Base-by-base conservation (phyloP, 2,888 invertebrate species). In the Yponomeuta cagnagella region DNA sequence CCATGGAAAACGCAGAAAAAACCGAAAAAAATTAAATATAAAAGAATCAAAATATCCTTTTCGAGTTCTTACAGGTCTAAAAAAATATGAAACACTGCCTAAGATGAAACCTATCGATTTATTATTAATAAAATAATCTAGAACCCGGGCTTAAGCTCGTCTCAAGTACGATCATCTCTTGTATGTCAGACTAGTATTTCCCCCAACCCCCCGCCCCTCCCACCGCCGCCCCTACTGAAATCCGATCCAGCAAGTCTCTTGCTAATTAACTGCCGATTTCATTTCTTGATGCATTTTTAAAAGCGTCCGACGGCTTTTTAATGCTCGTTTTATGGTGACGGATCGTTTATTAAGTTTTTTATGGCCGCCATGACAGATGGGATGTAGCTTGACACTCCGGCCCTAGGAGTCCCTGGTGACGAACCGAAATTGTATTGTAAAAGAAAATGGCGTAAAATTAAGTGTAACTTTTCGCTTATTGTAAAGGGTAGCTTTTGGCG, bases 261-360 rank as follows among this genome's bases (percentile, higher is more conserved):
- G 90, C 90, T 91, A 91, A 91, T 92, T 92, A 92, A 88, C 86
- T 89, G 88, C 81, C 91, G 88, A 90, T 91, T 91, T 89, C 86
- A 88, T 90, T 91, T 89, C 90, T 91, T 91, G 92, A 91, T 92
- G 91, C 87, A 88, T 86, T 91, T 92, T 91, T 91, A 90, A 90
- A 90, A 87, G 91, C 89, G 86, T 84, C 87, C 86, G 90, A 88
- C 90, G 88, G 90, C 86, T 90, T 91, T 91, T 89, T 90, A 92
- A 91, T 92, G 90, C 88, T 82, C 89, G 89, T 91, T 92, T 91
- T 91, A 92, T 92, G 91, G 92, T 92, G 92, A 92, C 91, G 84
- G 88, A 92, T 91, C 88, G 86, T 87, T 91, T 91, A 90, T 91
- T 91, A 91, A 88, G 90, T 90, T 91, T 92, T 43, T 90, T 90